Base-by-base conservation (phyloP, 1,140 invertebrate genomes). In the Nylanderia fulva region DNA sequence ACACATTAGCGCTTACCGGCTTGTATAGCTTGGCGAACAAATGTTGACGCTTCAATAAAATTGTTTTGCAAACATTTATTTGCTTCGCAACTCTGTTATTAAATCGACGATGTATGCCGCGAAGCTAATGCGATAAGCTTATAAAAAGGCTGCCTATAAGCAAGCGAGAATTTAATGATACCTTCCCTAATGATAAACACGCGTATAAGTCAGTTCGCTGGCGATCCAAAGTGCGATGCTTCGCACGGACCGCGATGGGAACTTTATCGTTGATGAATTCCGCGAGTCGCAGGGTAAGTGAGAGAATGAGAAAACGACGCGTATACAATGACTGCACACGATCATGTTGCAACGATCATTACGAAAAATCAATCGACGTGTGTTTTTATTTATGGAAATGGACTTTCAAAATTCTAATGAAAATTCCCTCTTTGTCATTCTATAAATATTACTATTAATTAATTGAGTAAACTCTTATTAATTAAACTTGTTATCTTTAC, bases 201-300 rank as follows among this genome's bases (percentile, higher is more conserved):
- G 42, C 42, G 29, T 79, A 79, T 79, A 79, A 79, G 42, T 66
- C 15, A 29, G 29, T n/a, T 58, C 39, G 48, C 18, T 56, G 64
- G 66, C 29, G 61, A 68, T 68, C 61, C 42, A 21, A 58, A 68
- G 66, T 7, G 52, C 36, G 18, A 52, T 42, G 24, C 52, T 58
- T 82, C 66, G 77, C 64, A 45, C 74, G 58, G 75, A 18, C 27
- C 24, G 56, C 29, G 42, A 79, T 84, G 86, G 56, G 69, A 86
- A 88, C 60, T 88, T 88, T 82, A 88, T 88, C 86, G 71, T 48
- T 86, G 86, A 68, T 48, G 58, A 83, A 88, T 88, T 82, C 86
- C 63, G 83, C 85, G 42, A 24, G 75, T 36, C 60, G 86, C 63
- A 64, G 42, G 69, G 54, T 61, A 88, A 88, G 86, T 71, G 87